Percentiles rank a stretch among this genome's conserved stretches.
Evolutionary conservation across 1,140 invertebrate genomes (phyloP).

Genomic region (Hyles vespertilio): DNA sequence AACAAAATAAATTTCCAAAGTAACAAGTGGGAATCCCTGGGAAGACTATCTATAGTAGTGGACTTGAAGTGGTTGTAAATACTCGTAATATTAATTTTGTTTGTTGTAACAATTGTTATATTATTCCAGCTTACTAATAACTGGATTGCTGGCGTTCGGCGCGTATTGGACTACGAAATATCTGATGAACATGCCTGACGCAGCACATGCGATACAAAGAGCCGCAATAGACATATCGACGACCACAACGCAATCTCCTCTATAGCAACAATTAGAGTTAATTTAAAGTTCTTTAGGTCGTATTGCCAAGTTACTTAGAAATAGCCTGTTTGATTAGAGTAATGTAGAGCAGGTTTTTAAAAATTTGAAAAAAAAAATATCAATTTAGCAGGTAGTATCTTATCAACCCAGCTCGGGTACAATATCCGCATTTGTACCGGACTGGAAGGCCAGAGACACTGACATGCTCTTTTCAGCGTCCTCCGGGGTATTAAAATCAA

Average conservation of each 20-base stretch:
- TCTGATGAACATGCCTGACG: constrained; percentile 10
- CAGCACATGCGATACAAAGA: not conserved
- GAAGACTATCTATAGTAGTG: no score
- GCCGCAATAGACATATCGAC: not conserved
- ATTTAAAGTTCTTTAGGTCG: not conserved
- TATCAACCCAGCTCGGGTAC: no score
- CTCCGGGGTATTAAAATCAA: no score
- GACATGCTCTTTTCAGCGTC: no score
- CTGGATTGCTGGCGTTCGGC: constrained; percentile 12
- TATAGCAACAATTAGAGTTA: not conserved
- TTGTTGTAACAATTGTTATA: not conserved
- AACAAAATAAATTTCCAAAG: no score
- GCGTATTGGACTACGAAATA: constrained; percentile 21
- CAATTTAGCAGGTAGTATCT: not conserved
- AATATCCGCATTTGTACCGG: no score
- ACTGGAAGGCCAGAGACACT: no score
- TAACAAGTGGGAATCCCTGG: no score
- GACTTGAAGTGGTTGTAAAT: no score
- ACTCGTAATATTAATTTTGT: no score
- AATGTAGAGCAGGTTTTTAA: not conserved
- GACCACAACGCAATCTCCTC: not conserved
- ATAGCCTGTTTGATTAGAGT: not conserved
- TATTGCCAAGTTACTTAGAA: not conserved
- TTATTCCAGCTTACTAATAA: constrained; percentile 36
- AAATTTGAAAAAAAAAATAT: not conserved